These are phyloP conservation scores for Apamea sordens DNA, from an alignment of 2,888 invertebrate species.

Conservation along the genomic window DNA sequence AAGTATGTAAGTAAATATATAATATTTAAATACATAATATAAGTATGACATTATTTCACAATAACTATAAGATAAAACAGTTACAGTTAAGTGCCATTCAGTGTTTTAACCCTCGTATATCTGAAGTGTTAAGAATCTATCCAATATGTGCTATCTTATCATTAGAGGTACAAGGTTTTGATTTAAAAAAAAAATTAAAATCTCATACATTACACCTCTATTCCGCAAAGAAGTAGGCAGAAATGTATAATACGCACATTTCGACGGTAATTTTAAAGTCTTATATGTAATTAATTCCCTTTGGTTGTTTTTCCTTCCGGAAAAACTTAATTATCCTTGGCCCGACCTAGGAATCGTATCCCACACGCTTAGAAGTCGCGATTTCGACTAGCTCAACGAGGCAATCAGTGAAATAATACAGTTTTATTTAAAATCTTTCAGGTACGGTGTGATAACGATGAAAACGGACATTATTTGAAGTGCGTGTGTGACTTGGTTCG, in stretches of 20 bases:
- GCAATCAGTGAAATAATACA: neutral
- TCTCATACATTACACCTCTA: neutral
- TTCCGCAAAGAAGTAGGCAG: too few species aligned
- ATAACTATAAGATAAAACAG: neutral
- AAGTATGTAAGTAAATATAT: neutral
- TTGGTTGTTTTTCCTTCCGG: too few species aligned
- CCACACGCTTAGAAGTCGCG: neutral
- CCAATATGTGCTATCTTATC: neutral
- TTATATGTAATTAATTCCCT: too few species aligned
- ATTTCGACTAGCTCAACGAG: too few species aligned
- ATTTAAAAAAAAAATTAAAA: too few species aligned
- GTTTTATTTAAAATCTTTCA: slow-evolving; percentile 14
- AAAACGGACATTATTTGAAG: slow-evolving; percentile 12
- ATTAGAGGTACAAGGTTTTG: too few species aligned
- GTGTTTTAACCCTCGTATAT: neutral
- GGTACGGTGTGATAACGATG: slow-evolving; percentile 3
- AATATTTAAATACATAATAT: too few species aligned
- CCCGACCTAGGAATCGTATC: neutral
- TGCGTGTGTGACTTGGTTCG: neutral
- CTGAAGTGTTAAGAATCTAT: neutral
- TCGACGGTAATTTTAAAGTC: neutral
- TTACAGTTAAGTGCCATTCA: slow-evolving; percentile 7
- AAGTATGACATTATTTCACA: neutral
- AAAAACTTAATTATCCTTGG: too few species aligned
- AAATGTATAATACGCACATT: too few species aligned